These are phyloP conservation scores for Campopleginae sp. DNA, from an alignment of 2,888 invertebrate species.

Conservation along the genomic window DNA sequence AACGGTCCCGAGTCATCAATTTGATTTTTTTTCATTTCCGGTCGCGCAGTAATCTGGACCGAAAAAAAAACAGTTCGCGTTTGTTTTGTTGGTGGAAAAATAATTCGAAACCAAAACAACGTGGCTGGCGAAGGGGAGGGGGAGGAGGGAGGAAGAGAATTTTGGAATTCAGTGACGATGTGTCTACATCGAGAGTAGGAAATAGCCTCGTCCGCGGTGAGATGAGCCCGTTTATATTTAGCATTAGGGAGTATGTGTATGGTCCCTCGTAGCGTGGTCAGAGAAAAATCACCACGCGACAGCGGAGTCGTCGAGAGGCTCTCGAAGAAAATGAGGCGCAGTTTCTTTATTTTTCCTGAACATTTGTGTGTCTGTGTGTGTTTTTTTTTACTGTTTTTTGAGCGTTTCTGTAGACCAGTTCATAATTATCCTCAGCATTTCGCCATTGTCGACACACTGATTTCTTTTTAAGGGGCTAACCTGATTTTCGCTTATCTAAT, in stretches of 20 bases:
- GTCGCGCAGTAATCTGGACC: not conserved
- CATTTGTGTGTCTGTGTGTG: not conserved
- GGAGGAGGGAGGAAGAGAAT: constrained; percentile 28
- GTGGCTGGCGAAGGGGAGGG: not conserved
- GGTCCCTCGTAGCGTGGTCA: constrained; percentile 26
- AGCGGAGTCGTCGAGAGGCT: not conserved
- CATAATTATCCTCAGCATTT: not conserved
- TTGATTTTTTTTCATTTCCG: not conserved
- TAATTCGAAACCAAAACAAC: not conserved
- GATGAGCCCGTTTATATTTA: constrained; percentile 75
- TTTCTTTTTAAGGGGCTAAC: not conserved
- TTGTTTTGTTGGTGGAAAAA: not conserved
- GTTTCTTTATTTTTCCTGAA: constrained; percentile 2
- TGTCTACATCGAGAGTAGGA: constrained; percentile 71
- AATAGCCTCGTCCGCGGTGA: constrained; percentile 70
- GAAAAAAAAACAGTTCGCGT: not conserved
- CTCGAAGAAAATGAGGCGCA: constrained; percentile 24
- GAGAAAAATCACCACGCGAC: constrained; percentile 26
- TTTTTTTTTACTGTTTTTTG: constrained; percentile 1
- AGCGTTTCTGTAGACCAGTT: not conserved
- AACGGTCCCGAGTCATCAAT: not conserved
- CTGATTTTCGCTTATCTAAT: not conserved
- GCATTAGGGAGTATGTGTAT: constrained; percentile 47
- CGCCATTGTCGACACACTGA: not conserved
- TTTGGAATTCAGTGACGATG: constrained; percentile 64